Conservation (phyloP, 2,797 vertebrate genomes). For the Anguilla anguilla region DNA sequence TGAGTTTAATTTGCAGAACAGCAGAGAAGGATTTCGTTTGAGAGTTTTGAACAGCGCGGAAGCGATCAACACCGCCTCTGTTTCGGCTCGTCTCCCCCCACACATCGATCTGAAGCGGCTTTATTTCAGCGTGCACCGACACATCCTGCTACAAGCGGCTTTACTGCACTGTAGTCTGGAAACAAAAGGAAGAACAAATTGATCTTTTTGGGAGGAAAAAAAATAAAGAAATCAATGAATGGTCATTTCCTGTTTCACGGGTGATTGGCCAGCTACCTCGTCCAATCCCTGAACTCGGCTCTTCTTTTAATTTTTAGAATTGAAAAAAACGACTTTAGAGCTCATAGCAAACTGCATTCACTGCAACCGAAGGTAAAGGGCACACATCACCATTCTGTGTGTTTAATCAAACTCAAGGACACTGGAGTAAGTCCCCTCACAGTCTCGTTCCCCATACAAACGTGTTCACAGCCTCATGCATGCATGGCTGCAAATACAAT, state of each 20-base stretch:
- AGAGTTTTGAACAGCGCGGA: neutral
- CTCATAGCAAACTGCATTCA: slow-evolving; percentile 59
- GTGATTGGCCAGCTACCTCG: slow-evolving; percentile 74
- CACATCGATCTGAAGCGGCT: slow-evolving; percentile 12
- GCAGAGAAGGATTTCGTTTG: neutral
- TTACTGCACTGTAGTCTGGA: slow-evolving; percentile 79
- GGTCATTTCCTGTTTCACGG: slow-evolving; percentile 80
- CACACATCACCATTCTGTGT: neutral
- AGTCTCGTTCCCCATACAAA: neutral
- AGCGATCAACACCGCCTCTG: neutral
- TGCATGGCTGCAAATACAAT: neutral
- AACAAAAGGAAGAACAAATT: slow-evolving; percentile 85
- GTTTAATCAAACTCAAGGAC: neutral
- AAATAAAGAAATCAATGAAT: slow-evolving; percentile 84
- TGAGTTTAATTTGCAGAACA: neutral
- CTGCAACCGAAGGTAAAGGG: neutral
- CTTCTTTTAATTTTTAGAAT: slow-evolving; percentile 50
- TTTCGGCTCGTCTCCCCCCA: slow-evolving; percentile 53
- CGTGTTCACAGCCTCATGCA: neutral
- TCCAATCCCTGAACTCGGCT: slow-evolving; percentile 73
- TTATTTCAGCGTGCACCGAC: slow-evolving; percentile 67
- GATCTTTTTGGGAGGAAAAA: slow-evolving; percentile 83
- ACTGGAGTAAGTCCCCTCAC: neutral
- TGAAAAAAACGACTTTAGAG: slow-evolving; percentile 61
- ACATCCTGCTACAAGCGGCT: slow-evolving; percentile 74